These are phyloP conservation scores for Neoitamus cyanurus DNA, from an alignment of 2,888 invertebrate species.

Conservation along the genomic window DNA sequence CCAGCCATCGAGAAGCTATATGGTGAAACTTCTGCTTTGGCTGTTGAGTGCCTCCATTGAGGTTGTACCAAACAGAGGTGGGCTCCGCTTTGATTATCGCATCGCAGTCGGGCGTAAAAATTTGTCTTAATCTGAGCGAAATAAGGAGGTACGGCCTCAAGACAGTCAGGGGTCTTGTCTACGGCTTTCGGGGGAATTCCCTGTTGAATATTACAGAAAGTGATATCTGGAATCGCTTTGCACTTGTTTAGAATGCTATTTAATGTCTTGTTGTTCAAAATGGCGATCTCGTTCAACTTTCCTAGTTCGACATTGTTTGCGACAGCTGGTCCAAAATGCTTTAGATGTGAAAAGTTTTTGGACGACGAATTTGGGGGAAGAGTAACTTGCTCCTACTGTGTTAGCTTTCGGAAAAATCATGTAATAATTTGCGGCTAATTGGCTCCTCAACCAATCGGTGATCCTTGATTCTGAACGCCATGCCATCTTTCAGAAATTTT, in stretches of 20 bases:
- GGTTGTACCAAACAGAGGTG: neutral
- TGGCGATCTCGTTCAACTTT: neutral
- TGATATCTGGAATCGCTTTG: neutral
- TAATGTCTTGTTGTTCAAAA: neutral
- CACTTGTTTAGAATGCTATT: neutral
- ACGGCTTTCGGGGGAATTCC: neutral
- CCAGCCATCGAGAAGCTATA: neutral
- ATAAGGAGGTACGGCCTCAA: neutral
- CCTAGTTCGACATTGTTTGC: neutral
- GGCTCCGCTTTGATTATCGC: neutral
- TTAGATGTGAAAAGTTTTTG: neutral
- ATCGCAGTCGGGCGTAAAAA: neutral
- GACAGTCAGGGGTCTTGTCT: neutral
- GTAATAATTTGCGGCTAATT: no score
- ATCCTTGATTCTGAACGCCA: no score
- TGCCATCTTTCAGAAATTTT: no score
- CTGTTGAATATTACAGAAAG: neutral
- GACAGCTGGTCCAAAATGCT: neutral
- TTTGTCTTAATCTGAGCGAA: neutral
- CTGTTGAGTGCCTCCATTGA: neutral
- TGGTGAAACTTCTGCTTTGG: neutral
- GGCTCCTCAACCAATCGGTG: no score
- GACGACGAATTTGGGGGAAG: neutral
- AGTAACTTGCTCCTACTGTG: no score
- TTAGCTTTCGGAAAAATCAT: no score